Conservation (phyloP, 2,797 vertebrate species). For the Microhierax caerulescens region DNA sequence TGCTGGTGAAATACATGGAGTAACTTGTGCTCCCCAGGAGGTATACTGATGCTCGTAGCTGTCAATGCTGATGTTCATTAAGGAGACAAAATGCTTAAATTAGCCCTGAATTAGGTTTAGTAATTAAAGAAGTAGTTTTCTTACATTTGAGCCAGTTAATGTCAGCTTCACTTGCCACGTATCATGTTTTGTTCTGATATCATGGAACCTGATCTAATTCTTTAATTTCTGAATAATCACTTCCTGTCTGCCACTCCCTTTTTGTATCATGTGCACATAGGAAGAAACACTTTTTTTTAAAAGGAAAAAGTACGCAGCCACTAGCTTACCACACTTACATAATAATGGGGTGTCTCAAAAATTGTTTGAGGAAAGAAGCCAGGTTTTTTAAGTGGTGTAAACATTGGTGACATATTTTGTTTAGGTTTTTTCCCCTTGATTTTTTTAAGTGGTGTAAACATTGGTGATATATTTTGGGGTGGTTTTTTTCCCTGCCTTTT, state of each 20-base stretch:
- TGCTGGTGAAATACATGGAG: neutral
- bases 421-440: neutral
- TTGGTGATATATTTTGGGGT: neutral
- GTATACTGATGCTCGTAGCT: rapidly evolving
- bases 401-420: neutral
- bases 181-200: constrained; percentile 41
- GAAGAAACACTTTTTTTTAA: constrained; percentile 1
- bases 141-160: neutral
- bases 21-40: neutral
- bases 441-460: neutral
- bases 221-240: constrained; percentile 48
- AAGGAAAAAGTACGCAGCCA: neutral
- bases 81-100: neutral
- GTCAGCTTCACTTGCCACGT: neutral
- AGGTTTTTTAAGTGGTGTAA: neutral
- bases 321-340: neutral
- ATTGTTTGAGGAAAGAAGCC: neutral
- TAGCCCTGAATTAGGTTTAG: neutral
- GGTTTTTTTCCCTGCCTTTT: neutral
- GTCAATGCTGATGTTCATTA: neutral
- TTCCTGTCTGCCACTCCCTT: constrained; percentile 62
- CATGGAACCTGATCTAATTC: constrained; percentile 25
- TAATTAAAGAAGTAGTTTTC: neutral
- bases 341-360: neutral
- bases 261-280: constrained; percentile 42